These are phyloP conservation scores for Dryadula phaetusa DNA, from an alignment of 2,888 invertebrate species.

Conservation along the genomic window DNA sequence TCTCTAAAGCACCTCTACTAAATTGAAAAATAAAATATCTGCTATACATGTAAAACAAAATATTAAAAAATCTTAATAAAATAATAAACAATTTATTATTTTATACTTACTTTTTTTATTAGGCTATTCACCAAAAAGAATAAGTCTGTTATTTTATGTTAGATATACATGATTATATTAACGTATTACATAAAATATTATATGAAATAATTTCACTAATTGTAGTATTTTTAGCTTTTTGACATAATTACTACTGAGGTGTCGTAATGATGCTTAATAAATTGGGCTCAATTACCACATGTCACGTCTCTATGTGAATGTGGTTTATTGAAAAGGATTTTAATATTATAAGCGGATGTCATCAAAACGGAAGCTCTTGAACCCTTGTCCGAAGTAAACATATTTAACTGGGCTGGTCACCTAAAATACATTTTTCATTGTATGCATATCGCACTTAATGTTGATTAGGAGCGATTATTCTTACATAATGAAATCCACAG, in stretches of 20 bases:
- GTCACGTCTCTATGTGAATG: conserved; percentile 32
- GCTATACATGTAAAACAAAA: too few relatives aligned
- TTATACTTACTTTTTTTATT: too few relatives aligned
- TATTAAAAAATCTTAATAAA: too few relatives aligned
- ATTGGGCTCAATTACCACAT: conserved; percentile 23
- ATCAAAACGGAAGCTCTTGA: conserved; percentile 43
- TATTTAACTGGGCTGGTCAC: conserved; percentile 33
- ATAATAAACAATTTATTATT: too few relatives aligned
- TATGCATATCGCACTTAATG: conserved; percentile 25
- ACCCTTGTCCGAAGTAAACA: conserved; percentile 43
- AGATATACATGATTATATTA: too few relatives aligned
- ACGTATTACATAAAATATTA: too few relatives aligned
- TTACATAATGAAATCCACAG: conserved; percentile 19
- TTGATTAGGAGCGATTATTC: conserved; percentile 18
- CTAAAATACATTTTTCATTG: conserved; percentile 39
- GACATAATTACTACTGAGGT: conserved; percentile 16
- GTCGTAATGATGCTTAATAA: conserved; percentile 32
- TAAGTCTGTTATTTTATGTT: too few relatives aligned
- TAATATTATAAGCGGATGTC: conserved; percentile 46
- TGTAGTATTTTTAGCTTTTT: neutral
- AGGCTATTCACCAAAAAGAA: too few relatives aligned
- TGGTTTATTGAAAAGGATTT: conserved; percentile 43
- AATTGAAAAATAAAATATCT: too few relatives aligned
- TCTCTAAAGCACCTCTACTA: too few relatives aligned
- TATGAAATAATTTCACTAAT: neutral